Percentiles rank a stretch among this genome's conserved stretches.
These are phyloP conservation scores for Lordiphosa clarofinis DNA, from an alignment of 1,140 invertebrate species.

Conservation along the genomic window DNA sequence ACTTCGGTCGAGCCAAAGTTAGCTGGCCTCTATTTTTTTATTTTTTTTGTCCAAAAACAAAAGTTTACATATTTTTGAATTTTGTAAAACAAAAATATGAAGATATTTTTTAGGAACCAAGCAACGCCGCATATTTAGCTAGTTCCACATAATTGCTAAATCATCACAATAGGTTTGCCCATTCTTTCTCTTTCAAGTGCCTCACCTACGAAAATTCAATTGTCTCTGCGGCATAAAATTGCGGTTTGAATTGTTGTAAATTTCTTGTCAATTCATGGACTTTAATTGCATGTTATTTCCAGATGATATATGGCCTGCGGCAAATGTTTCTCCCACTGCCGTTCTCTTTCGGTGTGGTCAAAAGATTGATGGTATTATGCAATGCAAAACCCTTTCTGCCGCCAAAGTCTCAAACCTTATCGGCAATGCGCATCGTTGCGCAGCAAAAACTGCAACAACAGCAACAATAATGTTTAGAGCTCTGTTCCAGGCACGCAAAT, in stretches of 20 bases:
- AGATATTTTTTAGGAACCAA: background rate
- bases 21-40: too few relatives aligned
- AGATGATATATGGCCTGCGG: slow-evolving; percentile 68
- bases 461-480: slow-evolving; percentile 21
- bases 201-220: slow-evolving; percentile 14
- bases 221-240: slow-evolving; percentile 38
- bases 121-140: too few relatives aligned
- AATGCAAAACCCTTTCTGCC: slow-evolving; percentile 46
- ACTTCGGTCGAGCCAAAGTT: too few relatives aligned
- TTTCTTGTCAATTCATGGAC: slow-evolving; percentile 72
- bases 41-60: too few relatives aligned
- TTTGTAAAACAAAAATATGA: too few relatives aligned
- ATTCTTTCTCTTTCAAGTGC: slow-evolving; percentile 2
- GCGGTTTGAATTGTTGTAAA: slow-evolving; percentile 39
- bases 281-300: slow-evolving; percentile 62
- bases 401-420: slow-evolving; percentile 37
- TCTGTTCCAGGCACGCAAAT: slow-evolving; percentile 61
- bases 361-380: slow-evolving; percentile 68
- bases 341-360: slow-evolving; percentile 51
- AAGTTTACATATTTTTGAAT: too few relatives aligned
- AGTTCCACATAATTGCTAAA: slow-evolving; percentile 5
- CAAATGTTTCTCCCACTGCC: slow-evolving; percentile 28
- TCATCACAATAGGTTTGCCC: slow-evolving; percentile 39
- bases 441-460: slow-evolving; percentile 18
- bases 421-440: slow-evolving; percentile 55